These are phyloP conservation scores for Hirundo rustica DNA, from an alignment of 2,797 vertebrate genomes.

Conservation along the genomic window DNA sequence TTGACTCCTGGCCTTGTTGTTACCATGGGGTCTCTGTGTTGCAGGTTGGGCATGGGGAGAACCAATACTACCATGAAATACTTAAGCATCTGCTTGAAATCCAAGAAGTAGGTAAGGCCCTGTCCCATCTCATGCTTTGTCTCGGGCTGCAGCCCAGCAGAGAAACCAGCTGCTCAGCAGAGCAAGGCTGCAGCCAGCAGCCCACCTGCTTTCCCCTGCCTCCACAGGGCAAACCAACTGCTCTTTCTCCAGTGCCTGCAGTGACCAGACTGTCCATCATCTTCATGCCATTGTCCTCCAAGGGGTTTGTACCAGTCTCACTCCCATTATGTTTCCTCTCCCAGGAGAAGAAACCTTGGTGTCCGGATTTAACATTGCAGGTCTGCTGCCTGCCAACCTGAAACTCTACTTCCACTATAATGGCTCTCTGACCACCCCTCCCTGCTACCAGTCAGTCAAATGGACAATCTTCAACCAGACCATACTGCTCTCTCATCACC, in stretches of 20 bases:
- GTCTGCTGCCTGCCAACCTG: constrained; percentile 84
- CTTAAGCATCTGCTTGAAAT: constrained; percentile 75
- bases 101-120: constrained; percentile 74
- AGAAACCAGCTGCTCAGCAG: not conserved
- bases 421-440: constrained; percentile 92
- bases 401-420: constrained; percentile 88
- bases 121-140: not conserved
- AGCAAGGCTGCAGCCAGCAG: not conserved
- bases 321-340: not conserved
- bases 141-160: not conserved
- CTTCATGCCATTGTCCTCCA: not conserved
- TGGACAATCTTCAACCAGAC: constrained; percentile 91
- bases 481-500: constrained; percentile 81
- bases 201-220: rapidly evolving
- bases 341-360: constrained; percentile 81
- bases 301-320: not conserved
- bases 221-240: not conserved
- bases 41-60: constrained; percentile 82
- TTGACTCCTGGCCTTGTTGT: not conserved
- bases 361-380: constrained; percentile 84
- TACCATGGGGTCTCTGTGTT: not conserved
- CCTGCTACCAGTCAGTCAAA: constrained; percentile 87
- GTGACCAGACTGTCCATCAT: not conserved
- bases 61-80: constrained; percentile 79
- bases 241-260: not conserved